A percentile compares a stretch with the other conserved stretches of the same genome.
Evolutionary conservation across 2,113 vertebrate species (phyloP).

Genomic region (Serilophus lunatus): DNA sequence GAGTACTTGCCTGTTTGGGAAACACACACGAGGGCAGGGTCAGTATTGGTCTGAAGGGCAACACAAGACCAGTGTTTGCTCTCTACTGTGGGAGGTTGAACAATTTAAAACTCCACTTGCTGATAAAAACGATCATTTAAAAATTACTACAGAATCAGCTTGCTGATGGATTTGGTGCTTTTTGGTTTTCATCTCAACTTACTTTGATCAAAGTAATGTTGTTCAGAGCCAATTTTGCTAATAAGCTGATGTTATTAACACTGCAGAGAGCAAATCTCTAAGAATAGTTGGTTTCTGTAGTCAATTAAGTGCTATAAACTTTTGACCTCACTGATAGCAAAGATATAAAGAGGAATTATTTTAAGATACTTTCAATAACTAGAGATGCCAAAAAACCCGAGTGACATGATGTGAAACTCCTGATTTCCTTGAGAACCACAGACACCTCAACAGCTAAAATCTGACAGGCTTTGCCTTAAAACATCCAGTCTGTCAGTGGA

Average conservation of each 20-base stretch:
- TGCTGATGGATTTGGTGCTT: background rate
- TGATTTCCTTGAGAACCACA: background rate
- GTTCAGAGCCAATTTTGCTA: background rate
- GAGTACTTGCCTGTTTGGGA: slow-evolving; percentile 80
- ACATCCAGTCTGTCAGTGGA: background rate
- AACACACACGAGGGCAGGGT: background rate
- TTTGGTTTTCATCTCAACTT: background rate
- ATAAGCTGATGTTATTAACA: background rate
- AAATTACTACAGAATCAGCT: background rate
- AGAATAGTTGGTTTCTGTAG: background rate
- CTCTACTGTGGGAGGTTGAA: background rate
- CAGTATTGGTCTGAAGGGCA: background rate
- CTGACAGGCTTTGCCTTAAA: background rate
- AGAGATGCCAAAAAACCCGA: background rate
- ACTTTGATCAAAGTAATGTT: background rate
- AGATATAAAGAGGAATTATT: background rate
- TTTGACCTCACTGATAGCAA: background rate
- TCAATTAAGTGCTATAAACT: background rate
- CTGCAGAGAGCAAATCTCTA: background rate
- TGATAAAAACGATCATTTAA: background rate
- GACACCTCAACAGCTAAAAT: background rate
- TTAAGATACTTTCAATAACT: background rate
- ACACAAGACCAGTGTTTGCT: background rate
- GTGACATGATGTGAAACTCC: background rate
- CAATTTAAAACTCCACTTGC: background rate